Base-by-base conservation (phyloP, 2,113 vertebrate species). In the Actenoides hombroni region DNA sequence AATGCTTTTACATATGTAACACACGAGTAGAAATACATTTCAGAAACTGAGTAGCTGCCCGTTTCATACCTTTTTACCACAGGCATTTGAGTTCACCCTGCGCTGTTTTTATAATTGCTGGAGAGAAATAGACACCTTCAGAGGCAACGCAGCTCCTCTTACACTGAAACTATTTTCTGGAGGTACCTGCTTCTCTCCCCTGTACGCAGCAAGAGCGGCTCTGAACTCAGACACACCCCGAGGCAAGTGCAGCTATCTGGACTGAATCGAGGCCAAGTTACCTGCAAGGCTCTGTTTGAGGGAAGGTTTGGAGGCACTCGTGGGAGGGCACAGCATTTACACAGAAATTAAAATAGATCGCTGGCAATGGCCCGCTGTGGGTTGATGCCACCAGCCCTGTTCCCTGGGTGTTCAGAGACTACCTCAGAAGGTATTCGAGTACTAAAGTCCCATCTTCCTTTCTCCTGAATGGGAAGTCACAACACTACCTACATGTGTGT, bases 51-150 rank as follows among this genome's bases (percentile, higher is more conserved):
- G n/a, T 2, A 82, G 54, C 21, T n/a, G 24, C 48, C 14, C 29
- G 13, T 61, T 76, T 87, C 77, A 84, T 92, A 78, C 42, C 33
- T 71, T 84, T 53, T 76, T 92, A 95, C 86, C 83, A 95, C 81
- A 90, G 80, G 65, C 64, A 86, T 78, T 69, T 76, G 57, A 84
- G 31, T 87, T 84, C 24, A 75, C 42, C 48, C 39, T 76, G 15
- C 42, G 29, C 44, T 87, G 44, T 39, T 88, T 60, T 33, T 79
- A 10, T 79, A 57, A 40, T 59, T 82, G 44, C 61, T 60, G 61
- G 60, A 77, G 46, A 82, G 73, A 91, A 95, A 84, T 35, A 48
- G 0, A 35, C 90, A 75, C 60, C 35, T 84, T 44, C 48, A 84
- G 61, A 95, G 53, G 63, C 39, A 95, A 16, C 39, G 44, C 46